Conservation (phyloP, 2,888 invertebrate genomes). For the Nephrotoma appendiculata region DNA sequence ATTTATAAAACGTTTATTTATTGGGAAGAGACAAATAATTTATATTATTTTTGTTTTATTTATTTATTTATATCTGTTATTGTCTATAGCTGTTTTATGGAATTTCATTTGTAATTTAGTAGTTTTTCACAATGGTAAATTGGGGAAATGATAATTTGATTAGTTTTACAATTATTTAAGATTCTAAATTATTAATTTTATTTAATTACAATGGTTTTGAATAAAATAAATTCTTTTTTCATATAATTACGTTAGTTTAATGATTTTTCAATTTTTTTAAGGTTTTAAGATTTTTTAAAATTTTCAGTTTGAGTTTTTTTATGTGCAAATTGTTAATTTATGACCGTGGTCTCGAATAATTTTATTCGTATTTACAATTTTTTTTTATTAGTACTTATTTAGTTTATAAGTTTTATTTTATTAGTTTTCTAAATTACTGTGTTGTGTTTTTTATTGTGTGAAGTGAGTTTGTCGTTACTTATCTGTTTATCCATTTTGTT, state of each 20-base stretch:
- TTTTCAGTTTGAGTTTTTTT: background rate
- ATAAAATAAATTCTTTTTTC: background rate
- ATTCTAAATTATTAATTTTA: background rate
- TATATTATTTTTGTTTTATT: background rate
- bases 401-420: background rate
- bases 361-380: constrained; percentile 8
- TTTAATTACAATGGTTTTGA: background rate
- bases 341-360: constrained; percentile 9
- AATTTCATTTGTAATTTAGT: background rate
- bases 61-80: background rate
- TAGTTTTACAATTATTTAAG: background rate
- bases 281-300: background rate
- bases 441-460: background rate
- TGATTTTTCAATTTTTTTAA: background rate
- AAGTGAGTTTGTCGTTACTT: background rate
- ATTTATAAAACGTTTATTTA: background rate
- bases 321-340: constrained; percentile 9
- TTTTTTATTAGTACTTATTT: background rate
- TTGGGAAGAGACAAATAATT: background rate
- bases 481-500: too few relatives aligned
- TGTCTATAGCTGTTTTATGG: background rate
- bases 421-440: background rate
- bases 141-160: background rate
- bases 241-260: background rate
- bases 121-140: background rate